Base-by-base conservation (phyloP, 1,140 invertebrate genomes). In the Charaxes varanes region DNA sequence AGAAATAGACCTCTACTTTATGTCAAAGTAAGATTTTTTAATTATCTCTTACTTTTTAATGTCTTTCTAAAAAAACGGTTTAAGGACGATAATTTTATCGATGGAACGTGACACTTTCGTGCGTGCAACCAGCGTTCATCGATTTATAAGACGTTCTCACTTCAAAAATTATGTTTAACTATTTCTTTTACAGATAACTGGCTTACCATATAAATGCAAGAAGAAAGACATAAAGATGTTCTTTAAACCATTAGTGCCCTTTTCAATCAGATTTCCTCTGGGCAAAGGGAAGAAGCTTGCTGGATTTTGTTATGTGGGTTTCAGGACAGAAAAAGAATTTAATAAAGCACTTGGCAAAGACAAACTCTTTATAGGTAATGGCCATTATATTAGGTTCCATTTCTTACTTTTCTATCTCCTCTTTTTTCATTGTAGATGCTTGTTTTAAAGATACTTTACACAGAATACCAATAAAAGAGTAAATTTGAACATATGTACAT, bases 251-350 rank as follows among this genome's bases (percentile, higher is more conserved):
- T 56, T 95, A 4, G 90, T 91, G 53, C 86, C 92, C 10, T 91
- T 88, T 59, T 93, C 92, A 13, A 90, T 98, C 40, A 87, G 94
- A 46, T 73, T 96, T 16, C 94, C 95, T 0, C 41, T 74, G 2
- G 69, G 68, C 0, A 77, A 81, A 53, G 70, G 55, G 23, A 86
- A 81, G 48, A 92, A 92, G 59, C 81, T 92, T 3, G 89, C 91
- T 64, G 93, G 94, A n/a, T 92, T 97, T 50, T 96, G 94, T 16
- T 98, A 93, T 87, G 91, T 96, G 28, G 93, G 94, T 3, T 98
- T 98, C 60, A 90, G 91, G 73, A 92, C 90, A 1, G 92, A 96
- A 61, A 90, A 90, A 48, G 91, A 94, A 44, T 86, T 94, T 62
- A 92, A 91, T 14, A 90, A 94, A 64, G 96, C 93, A 3, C 78